A percentile compares a stretch with the other conserved stretches of the same genome.
These are phyloP conservation scores for Melikaiella ostensackeni DNA, from an alignment of 2,888 invertebrate genomes.

Conservation along the genomic window DNA sequence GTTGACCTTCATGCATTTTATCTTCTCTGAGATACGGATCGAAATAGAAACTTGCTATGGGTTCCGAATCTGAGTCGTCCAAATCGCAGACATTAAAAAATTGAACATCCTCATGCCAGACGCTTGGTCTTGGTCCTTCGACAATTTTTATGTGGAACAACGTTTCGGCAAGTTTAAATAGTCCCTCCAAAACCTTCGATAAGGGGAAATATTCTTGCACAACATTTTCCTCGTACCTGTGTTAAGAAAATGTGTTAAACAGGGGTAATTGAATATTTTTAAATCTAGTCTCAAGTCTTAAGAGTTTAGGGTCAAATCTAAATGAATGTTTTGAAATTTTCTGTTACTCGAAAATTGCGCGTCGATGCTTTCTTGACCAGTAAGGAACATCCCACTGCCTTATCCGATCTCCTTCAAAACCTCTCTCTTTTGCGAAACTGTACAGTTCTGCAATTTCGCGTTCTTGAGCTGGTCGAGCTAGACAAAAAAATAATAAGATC, in stretches of 20 bases:
- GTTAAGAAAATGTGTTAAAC: slow-evolving; percentile 2
- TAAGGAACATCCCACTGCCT: slow-evolving; percentile 92
- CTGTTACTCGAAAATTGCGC: slow-evolving; percentile 80
- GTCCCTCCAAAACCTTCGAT: slow-evolving; percentile 86
- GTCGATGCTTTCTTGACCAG: slow-evolving; percentile 89
- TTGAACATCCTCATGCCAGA: slow-evolving; percentile 92
- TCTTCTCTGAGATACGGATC: slow-evolving; percentile 88
- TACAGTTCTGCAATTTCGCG: slow-evolving; percentile 85
- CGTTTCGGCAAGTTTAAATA: slow-evolving; percentile 86
- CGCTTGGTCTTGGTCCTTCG: slow-evolving; percentile 82
- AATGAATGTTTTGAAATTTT: slow-evolving; percentile 17
- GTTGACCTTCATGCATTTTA: slow-evolving; percentile 80
- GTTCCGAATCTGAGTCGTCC: slow-evolving; percentile 78
- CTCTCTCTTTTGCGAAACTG: slow-evolving; percentile 81
- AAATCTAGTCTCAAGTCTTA: background rate
- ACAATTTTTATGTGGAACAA: slow-evolving; percentile 89
- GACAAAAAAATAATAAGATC: slow-evolving; percentile 40
- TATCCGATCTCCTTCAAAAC: slow-evolving; percentile 71
- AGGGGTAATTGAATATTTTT: background rate
- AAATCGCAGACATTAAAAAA: slow-evolving; percentile 89
- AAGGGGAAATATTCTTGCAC: slow-evolving; percentile 91
- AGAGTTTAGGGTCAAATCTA: background rate
- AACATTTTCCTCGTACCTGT: slow-evolving; percentile 83
- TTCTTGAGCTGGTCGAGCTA: slow-evolving; percentile 86
- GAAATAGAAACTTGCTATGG: slow-evolving; percentile 90